A percentile compares a stretch with the other conserved stretches of the same genome.
Conservation (phyloP, 1,140 invertebrate species). For the Zaprionus ornatus region DNA sequence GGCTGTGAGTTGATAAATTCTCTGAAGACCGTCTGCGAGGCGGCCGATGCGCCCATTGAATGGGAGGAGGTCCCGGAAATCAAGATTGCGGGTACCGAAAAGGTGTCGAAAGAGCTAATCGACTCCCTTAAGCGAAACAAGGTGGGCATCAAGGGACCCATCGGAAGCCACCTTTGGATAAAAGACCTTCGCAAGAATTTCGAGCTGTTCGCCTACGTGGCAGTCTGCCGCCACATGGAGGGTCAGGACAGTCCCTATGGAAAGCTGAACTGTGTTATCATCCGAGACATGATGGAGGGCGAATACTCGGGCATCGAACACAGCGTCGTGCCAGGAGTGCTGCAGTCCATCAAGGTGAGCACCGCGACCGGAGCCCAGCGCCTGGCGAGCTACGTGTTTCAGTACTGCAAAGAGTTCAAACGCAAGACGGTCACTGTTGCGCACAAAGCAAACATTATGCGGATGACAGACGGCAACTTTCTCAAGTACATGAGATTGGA, state of each 20-base stretch:
- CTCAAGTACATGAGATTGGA: slow-evolving; percentile 43
- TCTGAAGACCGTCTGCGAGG: slow-evolving; percentile 27
- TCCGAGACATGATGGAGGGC: slow-evolving; percentile 63
- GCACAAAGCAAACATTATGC: slow-evolving; percentile 69
- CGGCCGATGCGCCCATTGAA: slow-evolving; percentile 49
- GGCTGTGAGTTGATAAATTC: slow-evolving; percentile 50
- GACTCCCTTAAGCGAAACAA: slow-evolving; percentile 41
- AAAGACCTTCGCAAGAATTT: slow-evolving; percentile 50
- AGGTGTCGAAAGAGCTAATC: slow-evolving; percentile 23
- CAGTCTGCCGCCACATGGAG: slow-evolving; percentile 38
- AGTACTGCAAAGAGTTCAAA: slow-evolving; percentile 35
- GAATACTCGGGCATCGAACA: slow-evolving; percentile 72
- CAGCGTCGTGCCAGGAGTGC: slow-evolving; percentile 55
- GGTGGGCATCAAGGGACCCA: slow-evolving; percentile 58
- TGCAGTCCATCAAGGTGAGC: slow-evolving; percentile 66
- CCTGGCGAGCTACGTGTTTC: slow-evolving; percentile 49
- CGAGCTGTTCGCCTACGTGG: slow-evolving; percentile 52
- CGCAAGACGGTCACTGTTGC: slow-evolving; percentile 61
- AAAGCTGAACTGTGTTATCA: slow-evolving; percentile 46
- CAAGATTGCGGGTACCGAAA: neutral
- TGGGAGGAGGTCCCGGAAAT: slow-evolving; percentile 35
- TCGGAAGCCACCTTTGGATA: slow-evolving; percentile 9
- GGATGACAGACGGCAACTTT: slow-evolving; percentile 64
- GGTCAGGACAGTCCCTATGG: slow-evolving; percentile 45
- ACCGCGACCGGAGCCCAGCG: slow-evolving; percentile 48